Evolutionary conservation across 2,113 vertebrate species (phyloP), one percentile per base, ranked within the genome.

Genomic region (Hypanus sabinus): DNA sequence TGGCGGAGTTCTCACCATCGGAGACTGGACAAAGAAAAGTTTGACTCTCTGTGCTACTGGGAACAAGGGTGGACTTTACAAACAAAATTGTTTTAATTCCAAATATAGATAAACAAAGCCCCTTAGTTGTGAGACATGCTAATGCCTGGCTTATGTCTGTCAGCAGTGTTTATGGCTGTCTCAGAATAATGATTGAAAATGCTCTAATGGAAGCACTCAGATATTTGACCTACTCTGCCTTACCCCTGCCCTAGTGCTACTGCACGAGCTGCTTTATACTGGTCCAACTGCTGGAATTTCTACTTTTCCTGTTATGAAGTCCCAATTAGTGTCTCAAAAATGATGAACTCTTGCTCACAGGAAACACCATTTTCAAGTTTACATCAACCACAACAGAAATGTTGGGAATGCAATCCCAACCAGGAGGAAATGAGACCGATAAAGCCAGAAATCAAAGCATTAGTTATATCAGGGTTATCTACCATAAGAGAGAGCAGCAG

Each of bases 41-140:
- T 16, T 79, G 76, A 36, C 76, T 79, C n/a, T 36, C 30, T 79
- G n/a, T 36, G 71, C 71, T 36, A 79, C n/a, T 79, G 76, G 76
- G 76, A 79, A 79, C 76, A 36, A 36, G 76, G 36, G 33, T 79
- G 33, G 36, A 36, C n/a, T 79, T 33, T 79, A n/a, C 76, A 79
- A 79, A 36, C n/a, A 36, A 79, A 79, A 79, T 79, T 33, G 33
- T 18, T 79, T 79, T 79, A 79, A 79, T 79, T 36, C 76, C 76
- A 79, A 79, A 79, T 36, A 16, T 79, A 79, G 76, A 79, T 79
- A 79, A 79, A 79, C 76, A 79, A 79, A 79, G 76, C n/a, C 76
- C n/a, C 76, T 79, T 79, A 33, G n/a, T 18, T 36, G 12, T n/a
- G 36, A 79, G 76, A 36, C 76, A 79, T 79, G 76, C 36, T 79